phyloP scores from a whole-genome alignment of 1,140 invertebrate species.

The Drosophila varians region DNA sequence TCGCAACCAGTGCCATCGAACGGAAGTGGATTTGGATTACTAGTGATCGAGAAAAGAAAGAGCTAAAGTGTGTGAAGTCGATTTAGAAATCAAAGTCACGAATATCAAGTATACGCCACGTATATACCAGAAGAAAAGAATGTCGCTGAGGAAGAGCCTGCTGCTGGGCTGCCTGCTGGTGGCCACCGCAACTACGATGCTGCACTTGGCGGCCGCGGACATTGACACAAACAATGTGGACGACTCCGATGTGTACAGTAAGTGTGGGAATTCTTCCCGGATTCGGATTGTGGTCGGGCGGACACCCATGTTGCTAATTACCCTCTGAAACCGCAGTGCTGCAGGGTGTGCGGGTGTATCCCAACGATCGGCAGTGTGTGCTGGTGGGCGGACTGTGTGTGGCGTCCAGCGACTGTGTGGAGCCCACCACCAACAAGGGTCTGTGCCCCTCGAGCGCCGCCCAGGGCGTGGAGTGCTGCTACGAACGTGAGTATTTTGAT shows the following conservation, averaged over 20 bases:
- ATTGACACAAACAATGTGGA: slow-evolving; percentile 69
- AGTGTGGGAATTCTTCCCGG: slow-evolving; percentile 27
- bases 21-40: slow-evolving; percentile 59
- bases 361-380: slow-evolving; percentile 72
- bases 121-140: slow-evolving; percentile 15
- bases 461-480: slow-evolving; percentile 82
- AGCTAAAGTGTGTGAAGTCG: background rate
- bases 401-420: slow-evolving; percentile 62
- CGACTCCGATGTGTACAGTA: slow-evolving; percentile 49
- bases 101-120: slow-evolving; percentile 36
- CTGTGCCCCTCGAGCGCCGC: slow-evolving; percentile 74
- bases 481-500: slow-evolving; percentile 76
- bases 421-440: slow-evolving; percentile 65
- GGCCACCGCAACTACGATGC: slow-evolving; percentile 30
- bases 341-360: slow-evolving; percentile 72
- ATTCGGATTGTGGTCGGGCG: background rate
- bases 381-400: slow-evolving; percentile 80
- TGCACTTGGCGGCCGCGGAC: slow-evolving; percentile 51
- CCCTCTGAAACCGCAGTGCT: slow-evolving; percentile 44
- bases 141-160: slow-evolving; percentile 49
- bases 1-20: slow-evolving; percentile 60
- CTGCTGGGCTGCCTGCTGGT: slow-evolving; percentile 58
- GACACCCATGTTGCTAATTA: background rate
- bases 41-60: background rate
- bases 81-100: background rate